A percentile compares a stretch with the other conserved stretches of the same genome.
Evolutionary conservation across 2,888 invertebrate genomes (phyloP).

Genomic region (Drosophila nigricruria): DNA sequence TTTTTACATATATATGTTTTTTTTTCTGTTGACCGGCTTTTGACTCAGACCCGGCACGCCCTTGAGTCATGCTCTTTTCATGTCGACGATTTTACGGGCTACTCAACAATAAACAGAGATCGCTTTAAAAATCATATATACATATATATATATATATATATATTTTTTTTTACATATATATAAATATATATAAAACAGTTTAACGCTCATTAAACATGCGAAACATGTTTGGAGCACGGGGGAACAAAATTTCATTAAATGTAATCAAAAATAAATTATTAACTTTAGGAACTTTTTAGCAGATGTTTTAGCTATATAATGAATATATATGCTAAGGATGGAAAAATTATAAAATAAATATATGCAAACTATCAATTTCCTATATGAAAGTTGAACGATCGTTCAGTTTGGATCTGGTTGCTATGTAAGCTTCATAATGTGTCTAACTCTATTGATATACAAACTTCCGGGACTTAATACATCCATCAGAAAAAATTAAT

Average conservation of each 20-base stretch:
- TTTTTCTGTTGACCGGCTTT: background rate
- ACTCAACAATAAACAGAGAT: slow-evolving; percentile 12
- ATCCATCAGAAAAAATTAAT: background rate
- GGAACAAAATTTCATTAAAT: slow-evolving; percentile 31
- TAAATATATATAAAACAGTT: slow-evolving; percentile 2
- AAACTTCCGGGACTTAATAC: background rate
- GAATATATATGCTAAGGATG: background rate
- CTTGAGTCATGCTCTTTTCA: slow-evolving; percentile 35
- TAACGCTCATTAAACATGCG: slow-evolving; percentile 26
- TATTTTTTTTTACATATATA: too few species aligned
- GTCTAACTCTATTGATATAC: background rate
- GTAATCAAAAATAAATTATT: slow-evolving; percentile 23
- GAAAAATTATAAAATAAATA: background rate
- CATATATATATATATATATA: background rate
- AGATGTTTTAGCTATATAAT: slow-evolving; percentile 22
- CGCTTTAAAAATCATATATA: slow-evolving; percentile 6
- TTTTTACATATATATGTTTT: background rate
- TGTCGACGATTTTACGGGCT: slow-evolving; percentile 6
- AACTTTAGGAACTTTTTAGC: slow-evolving; percentile 7
- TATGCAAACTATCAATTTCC: background rate
- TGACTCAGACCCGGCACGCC: slow-evolving; percentile 28
- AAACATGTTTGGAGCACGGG: slow-evolving; percentile 23
- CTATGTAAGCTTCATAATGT: background rate
- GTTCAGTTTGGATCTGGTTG: background rate
- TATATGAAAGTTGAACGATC: background rate